Evolutionary conservation across 1,140 invertebrate genomes (phyloP).

Genomic region (Trachymyrmex septentrionalis): DNA sequence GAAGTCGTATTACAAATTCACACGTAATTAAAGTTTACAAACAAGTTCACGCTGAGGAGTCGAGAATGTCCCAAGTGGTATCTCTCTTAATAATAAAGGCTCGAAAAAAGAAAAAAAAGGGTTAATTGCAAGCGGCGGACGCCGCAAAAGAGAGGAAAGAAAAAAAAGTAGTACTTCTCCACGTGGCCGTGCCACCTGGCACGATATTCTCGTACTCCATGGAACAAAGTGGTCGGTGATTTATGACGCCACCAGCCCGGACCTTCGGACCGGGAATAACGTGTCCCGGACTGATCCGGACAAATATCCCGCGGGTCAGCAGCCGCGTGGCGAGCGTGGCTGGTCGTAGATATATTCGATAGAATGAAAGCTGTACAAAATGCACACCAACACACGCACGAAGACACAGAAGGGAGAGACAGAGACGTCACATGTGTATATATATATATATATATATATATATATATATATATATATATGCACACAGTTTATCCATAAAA

Average conservation of each 20-base stretch:
- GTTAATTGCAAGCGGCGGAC: conserved; percentile 33
- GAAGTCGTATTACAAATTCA: not conserved
- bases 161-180: not conserved
- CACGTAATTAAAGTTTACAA: not conserved
- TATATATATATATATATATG: not conserved
- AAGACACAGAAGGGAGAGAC: not conserved
- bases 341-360: conserved; percentile 46
- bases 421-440: not conserved
- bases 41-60: not conserved
- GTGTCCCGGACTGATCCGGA: conserved; percentile 42
- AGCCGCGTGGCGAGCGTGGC: conserved; percentile 46
- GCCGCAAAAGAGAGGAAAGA: not conserved
- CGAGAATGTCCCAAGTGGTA: not conserved
- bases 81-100: conserved; percentile 27
- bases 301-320: conserved; percentile 56
- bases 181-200: conserved; percentile 48
- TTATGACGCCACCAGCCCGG: conserved; percentile 43
- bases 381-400: not conserved
- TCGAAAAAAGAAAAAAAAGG: conserved; percentile 21
- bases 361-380: conserved; percentile 39
- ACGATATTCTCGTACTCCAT: conserved; percentile 49
- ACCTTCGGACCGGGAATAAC: conserved; percentile 37
- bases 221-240: conserved; percentile 63
- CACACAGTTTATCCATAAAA: conserved; percentile 9
- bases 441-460: no score